phyloP scores from a whole-genome alignment of 2,797 vertebrate species.

The Falco columbarius region DNA sequence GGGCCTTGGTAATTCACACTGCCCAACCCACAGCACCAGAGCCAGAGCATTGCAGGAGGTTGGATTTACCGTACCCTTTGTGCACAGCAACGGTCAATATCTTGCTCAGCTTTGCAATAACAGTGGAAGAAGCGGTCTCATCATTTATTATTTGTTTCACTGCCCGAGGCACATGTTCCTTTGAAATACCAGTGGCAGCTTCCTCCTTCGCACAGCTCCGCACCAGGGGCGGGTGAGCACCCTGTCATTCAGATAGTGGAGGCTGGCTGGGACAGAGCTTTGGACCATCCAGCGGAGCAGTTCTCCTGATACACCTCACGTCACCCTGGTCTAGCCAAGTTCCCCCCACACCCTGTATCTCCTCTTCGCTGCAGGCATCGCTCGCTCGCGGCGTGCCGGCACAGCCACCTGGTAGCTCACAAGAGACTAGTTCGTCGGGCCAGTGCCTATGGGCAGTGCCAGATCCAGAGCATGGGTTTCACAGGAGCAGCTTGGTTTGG shows the following conservation, averaged over 20 bases:
- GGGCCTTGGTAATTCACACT: not conserved
- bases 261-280: not conserved
- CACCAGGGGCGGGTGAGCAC: not conserved
- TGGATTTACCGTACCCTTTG: not conserved
- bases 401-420: not conserved
- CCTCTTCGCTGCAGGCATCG: not conserved
- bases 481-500: not conserved
- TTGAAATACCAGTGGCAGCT: not conserved
- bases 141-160: not conserved
- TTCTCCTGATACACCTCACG: not conserved
- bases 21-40: not conserved
- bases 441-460: not conserved
- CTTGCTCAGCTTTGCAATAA: not conserved
- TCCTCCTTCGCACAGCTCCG: not conserved
- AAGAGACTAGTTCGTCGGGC: not conserved
- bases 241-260: rapidly evolving
- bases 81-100: not conserved
- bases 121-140: not conserved
- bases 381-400: rapidly evolving
- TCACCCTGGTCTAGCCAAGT: rapidly evolving
- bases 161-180: rapidly evolving
- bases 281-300: not conserved
- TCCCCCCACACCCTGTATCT: not conserved
- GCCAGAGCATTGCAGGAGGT: not conserved
- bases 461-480: not conserved